Percentiles rank a stretch among this genome's conserved stretches.
Conservation (phyloP, 2,888 invertebrate species). For the Trissolcus brochymenae region DNA sequence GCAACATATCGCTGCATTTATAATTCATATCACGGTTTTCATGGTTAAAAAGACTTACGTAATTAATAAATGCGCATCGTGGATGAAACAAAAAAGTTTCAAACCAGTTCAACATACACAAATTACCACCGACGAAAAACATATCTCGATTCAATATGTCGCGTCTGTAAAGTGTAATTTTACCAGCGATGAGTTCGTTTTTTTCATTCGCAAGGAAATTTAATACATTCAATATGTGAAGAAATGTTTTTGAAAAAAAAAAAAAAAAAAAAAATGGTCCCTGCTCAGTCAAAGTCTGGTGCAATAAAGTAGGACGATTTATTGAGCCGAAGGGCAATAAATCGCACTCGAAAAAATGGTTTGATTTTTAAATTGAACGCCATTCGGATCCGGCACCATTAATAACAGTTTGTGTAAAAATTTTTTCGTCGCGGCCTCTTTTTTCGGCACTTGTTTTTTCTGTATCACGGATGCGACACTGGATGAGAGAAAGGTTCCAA, state of each 20-base stretch:
- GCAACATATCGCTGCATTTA: conserved; percentile 39
- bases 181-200: conserved; percentile 2
- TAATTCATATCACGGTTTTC: conserved; percentile 51
- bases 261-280: conserved; percentile 11
- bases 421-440: conserved; percentile 27
- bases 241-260: conserved; percentile 8
- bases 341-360: conserved; percentile 34
- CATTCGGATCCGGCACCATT: conserved; percentile 13
- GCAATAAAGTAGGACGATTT: conserved; percentile 27
- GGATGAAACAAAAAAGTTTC: conserved; percentile 21
- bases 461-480: background rate
- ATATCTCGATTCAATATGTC: conserved; percentile 13
- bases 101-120: conserved; percentile 18
- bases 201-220: conserved; percentile 12
- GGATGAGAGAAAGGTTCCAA: conserved; percentile 42
- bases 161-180: conserved; percentile 16
- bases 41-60: conserved; percentile 45
- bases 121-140: conserved; percentile 24
- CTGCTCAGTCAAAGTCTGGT: conserved; percentile 18
- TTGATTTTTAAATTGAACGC: conserved; percentile 44
- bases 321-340: conserved; percentile 39
- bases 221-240: conserved; percentile 10
- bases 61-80: conserved; percentile 32
- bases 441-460: conserved; percentile 19
- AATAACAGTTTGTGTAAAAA: conserved; percentile 18